Conservation (phyloP, 2,797 vertebrate species). For the Ceyx erithaca region DNA sequence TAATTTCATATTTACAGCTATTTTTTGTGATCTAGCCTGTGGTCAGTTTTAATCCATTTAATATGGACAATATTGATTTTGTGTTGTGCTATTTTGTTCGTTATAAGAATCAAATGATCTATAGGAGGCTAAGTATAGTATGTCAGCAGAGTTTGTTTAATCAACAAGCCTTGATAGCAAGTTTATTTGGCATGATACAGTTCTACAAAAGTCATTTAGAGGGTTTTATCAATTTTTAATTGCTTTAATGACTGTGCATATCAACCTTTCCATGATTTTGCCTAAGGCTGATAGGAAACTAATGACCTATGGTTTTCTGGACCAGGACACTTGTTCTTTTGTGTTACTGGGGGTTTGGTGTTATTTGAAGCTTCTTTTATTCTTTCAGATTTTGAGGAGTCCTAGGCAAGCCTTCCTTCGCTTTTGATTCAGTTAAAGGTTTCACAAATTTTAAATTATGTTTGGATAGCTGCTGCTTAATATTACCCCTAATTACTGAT, state of each 20-base stretch:
- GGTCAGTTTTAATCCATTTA: slow-evolving; percentile 33
- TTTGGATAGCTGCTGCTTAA: slow-evolving; percentile 7
- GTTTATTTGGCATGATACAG: neutral
- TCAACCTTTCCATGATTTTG: neutral
- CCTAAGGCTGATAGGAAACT: neutral
- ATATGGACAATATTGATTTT: neutral
- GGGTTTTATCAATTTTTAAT: neutral
- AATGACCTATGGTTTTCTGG: neutral
- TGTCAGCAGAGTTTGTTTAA: neutral
- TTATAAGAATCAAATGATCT: slow-evolving; percentile 19
- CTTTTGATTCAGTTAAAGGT: neutral
- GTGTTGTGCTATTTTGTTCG: neutral
- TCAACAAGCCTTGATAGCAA: neutral
- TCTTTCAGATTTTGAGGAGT: neutral
- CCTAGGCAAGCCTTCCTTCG: neutral
- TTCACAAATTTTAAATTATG: neutral
- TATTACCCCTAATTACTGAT: neutral
- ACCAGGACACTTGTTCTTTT: neutral
- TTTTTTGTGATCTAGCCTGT: neutral
- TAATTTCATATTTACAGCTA: slow-evolving; percentile 12
- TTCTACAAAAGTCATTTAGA: neutral
- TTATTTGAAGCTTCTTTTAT: neutral
- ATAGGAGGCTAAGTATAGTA: neutral
- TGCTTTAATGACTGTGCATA: neutral
- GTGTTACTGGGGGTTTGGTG: neutral